Evolutionary conservation across 2,797 vertebrate genomes (phyloP).

Genomic region (Eulemur albifrons): DNA sequence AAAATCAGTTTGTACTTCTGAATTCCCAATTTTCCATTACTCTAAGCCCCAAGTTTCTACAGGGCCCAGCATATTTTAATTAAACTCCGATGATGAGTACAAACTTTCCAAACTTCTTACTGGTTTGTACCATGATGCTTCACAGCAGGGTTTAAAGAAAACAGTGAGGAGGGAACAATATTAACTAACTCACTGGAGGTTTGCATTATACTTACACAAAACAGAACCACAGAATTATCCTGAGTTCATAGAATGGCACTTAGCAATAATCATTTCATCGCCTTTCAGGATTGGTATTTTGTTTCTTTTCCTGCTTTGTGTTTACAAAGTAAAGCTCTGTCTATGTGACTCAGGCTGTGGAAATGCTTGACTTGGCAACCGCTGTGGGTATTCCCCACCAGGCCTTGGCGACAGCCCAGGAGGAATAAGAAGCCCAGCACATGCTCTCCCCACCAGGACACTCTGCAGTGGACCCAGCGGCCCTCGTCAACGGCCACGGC

Average conservation of each 20-base stretch:
- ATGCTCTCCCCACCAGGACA: not conserved
- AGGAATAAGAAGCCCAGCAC: not conserved
- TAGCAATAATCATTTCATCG: accelerated
- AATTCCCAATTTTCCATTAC: slow-evolving; percentile 47
- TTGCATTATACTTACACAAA: not conserved
- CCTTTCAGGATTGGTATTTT: not conserved
- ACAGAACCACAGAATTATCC: not conserved
- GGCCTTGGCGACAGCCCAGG: not conserved
- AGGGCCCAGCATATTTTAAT: slow-evolving; percentile 64
- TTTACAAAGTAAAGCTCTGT: not conserved
- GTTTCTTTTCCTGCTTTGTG: not conserved
- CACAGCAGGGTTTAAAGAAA: slow-evolving; percentile 1
- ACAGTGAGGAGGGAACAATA: not conserved
- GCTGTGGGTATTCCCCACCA: not conserved
- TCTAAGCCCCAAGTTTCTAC: slow-evolving; percentile 56
- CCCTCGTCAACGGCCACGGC: not conserved
- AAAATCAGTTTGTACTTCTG: not conserved
- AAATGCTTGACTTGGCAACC: slow-evolving; percentile 54
- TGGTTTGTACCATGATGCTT: slow-evolving; percentile 14
- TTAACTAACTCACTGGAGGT: not conserved
- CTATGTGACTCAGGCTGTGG: slow-evolving; percentile 37
- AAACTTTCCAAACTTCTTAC: slow-evolving; percentile 54
- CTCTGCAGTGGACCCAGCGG: not conserved
- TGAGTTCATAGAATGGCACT: accelerated
- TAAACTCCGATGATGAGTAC: slow-evolving; percentile 60